Base-by-base conservation (phyloP, 2,797 vertebrate species). In the Catostomus latipinnis region DNA sequence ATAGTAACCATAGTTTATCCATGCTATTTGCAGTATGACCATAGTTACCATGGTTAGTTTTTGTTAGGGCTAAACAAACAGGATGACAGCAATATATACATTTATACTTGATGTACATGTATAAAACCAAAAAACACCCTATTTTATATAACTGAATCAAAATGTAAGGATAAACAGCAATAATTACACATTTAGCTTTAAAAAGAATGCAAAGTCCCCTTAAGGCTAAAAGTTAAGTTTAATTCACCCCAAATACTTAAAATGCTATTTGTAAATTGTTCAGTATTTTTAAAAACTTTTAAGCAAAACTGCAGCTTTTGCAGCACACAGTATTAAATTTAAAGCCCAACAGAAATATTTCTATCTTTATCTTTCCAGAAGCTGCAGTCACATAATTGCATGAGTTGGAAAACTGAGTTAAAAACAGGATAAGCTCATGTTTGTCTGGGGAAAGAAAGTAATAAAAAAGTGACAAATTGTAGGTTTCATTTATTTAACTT, bases 401-500 rank as follows among this genome's bases (percentile, higher is more conserved):
- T 62, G 53, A 78, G 71, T 78, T 74, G 71, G 49, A 68, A 78
- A 78, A 69, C 56, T 63, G 74, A 82, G 62, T 78, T 80, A 34
- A 66, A 79, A 80, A 73, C 77, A 73, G 3, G 70, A 80, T 80
- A 80, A 67, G 70, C 61, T 67, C 52, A 67, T 81, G 74, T 77
- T 74, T 84, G 70, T 81, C 78, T 66, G 60, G 8, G 52, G 53
- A 46, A 62, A 18, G 46, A 63, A 81, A 74, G 78, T 65, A 75
- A 78, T 68, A 78, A 78, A 77, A 82, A 78, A 74, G 70, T 60
- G 60, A 74, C 43, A 75, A 72, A 61, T 74, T 9, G 53, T 63
- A 71, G 57, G 68, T 71, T 82, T 76, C 71, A 83, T 86, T 86
- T 86, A 84, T 81, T 83, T 84, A 83, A 74, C 69, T 78, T 72